phyloP scores from a whole-genome alignment of 2,888 invertebrate genomes.

The Ectemnius continuus region DNA sequence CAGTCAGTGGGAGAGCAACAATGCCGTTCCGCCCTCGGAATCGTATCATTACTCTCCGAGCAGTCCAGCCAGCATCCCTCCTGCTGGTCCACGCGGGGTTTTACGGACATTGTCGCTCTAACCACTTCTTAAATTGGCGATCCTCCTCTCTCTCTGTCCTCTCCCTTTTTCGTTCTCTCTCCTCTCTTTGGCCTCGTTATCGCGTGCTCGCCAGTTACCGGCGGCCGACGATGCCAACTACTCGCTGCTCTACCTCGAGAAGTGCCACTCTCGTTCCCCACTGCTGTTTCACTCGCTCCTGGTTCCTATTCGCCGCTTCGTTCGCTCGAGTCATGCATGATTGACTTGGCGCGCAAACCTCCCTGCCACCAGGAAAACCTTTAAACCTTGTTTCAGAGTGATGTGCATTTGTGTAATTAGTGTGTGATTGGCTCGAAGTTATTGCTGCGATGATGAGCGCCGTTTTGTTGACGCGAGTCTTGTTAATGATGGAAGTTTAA shows the following conservation, averaged over 20 bases:
- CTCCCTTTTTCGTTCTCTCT: not conserved
- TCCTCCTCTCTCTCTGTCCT: not conserved
- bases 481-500: no score
- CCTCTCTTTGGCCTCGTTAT: not conserved
- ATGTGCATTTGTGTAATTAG: no score
- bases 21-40: constrained; percentile 16
- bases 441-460: no score
- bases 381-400: no score
- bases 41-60: constrained; percentile 31
- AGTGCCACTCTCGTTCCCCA: not conserved
- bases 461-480: no score
- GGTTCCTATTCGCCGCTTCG: no score
- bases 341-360: no score
- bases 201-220: not conserved
- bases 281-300: not conserved
- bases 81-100: not conserved
- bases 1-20: constrained; percentile 21
- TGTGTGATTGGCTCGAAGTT: no score
- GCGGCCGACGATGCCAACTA: not conserved
- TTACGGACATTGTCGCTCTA: not conserved
- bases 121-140: no score
- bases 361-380: no score
- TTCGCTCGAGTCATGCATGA: no score
- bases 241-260: not conserved
- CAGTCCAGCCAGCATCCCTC: constrained; percentile 4